These are phyloP conservation scores for Rhagoletis pomonella DNA, from an alignment of 1,140 invertebrate genomes.

Conservation along the genomic window DNA sequence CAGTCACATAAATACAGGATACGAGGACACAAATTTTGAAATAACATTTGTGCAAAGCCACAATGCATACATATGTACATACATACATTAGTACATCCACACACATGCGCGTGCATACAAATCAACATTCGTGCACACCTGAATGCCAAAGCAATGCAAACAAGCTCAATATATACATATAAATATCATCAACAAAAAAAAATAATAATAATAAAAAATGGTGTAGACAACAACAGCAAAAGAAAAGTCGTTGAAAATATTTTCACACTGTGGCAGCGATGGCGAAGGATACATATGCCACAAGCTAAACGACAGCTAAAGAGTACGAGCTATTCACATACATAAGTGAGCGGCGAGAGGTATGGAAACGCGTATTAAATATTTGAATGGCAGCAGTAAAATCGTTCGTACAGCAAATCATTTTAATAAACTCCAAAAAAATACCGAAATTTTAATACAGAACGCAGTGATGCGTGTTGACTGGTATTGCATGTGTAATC, in stretches of 20 bases:
- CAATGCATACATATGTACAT: neutral
- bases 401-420: constrained; percentile 26
- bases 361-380: neutral
- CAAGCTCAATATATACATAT: neutral
- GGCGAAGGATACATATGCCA: too few species aligned
- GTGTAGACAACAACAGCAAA: neutral
- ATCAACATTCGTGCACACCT: neutral
- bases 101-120: neutral
- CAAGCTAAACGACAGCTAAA: too few species aligned
- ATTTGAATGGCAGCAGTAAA: constrained; percentile 1
- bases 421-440: constrained; percentile 23
- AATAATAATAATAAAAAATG: neutral
- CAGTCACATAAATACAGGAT: too few species aligned
- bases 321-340: too few species aligned
- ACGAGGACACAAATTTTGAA: neutral
- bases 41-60: neutral
- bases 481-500: neutral
- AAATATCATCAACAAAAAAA: neutral
- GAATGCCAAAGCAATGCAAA: constrained; percentile 1
- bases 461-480: neutral
- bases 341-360: neutral
- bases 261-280: neutral
- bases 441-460: constrained; percentile 27
- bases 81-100: neutral
- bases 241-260: neutral